These are phyloP conservation scores for Heterodera filipjevi DNA, from an alignment of 2,888 invertebrate species.

Conservation along the genomic window DNA sequence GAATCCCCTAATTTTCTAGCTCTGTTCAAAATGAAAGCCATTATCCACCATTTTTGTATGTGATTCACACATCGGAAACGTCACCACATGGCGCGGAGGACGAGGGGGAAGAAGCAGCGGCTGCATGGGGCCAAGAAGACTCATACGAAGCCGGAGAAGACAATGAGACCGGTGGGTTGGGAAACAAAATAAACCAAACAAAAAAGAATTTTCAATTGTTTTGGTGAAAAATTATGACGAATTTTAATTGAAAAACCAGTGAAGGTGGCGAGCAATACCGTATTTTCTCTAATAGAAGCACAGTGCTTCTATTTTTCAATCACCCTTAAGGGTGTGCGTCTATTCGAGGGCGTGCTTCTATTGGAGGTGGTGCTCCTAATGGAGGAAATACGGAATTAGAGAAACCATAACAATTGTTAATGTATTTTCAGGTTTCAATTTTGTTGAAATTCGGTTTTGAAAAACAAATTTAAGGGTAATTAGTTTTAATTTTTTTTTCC, in stretches of 20 bases:
- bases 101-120: constrained; percentile 19
- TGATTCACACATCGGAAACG: constrained; percentile 40
- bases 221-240: too few relatives aligned
- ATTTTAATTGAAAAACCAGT: too few relatives aligned
- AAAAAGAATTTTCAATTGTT: neutral
- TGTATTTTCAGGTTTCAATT: too few relatives aligned
- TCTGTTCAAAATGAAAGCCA: constrained; percentile 7
- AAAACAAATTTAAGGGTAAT: neutral
- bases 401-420: too few relatives aligned
- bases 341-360: too few relatives aligned
- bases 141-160: neutral
- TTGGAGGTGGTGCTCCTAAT: too few relatives aligned
- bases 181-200: neutral
- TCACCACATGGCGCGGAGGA: neutral
- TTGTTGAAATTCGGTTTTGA: too few relatives aligned
- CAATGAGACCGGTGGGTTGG: neutral
- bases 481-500: neutral
- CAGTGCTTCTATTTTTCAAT: too few relatives aligned
- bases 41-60: constrained; percentile 35
- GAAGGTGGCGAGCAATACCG: too few relatives aligned
- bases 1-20: neutral
- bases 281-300: too few relatives aligned
- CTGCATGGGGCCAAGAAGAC: constrained; percentile 16
- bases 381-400: too few relatives aligned
- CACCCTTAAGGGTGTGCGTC: too few relatives aligned